Evolutionary conservation across 2,797 vertebrate species (phyloP).

Genomic region (Oreonectes daqikongensis): DNA sequence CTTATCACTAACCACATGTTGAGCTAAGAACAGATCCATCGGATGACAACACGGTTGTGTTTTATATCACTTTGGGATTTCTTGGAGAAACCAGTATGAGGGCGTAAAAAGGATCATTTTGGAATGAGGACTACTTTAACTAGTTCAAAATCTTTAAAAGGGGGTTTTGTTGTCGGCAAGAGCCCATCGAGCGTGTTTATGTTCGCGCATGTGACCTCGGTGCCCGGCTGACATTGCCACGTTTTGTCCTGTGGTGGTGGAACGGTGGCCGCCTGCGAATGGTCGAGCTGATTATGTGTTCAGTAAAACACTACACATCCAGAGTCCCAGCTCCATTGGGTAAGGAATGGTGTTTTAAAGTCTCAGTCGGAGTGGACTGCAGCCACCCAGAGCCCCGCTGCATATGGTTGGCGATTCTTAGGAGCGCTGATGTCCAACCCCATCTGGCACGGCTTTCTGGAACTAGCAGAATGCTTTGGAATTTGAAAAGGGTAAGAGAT

Average conservation of each 20-base stretch:
- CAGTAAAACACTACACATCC: slow-evolving; percentile 17
- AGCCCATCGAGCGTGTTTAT: too few species aligned
- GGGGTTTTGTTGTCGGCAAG: too few species aligned
- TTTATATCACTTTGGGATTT: neutral
- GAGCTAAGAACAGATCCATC: neutral
- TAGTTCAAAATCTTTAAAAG: too few species aligned
- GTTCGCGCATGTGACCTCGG: slow-evolving; percentile 60
- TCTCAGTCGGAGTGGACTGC: slow-evolving; percentile 91
- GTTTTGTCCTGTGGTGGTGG: slow-evolving; percentile 13
- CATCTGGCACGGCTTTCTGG: slow-evolving; percentile 52
- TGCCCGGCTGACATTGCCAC: slow-evolving; percentile 47
- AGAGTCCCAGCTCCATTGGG: slow-evolving; percentile 70
- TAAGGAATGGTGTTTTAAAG: slow-evolving; percentile 82
- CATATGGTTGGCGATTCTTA: slow-evolving; percentile 86
- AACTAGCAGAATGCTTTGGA: slow-evolving; percentile 62
- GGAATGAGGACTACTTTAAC: neutral
- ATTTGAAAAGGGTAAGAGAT: slow-evolving; percentile 70
- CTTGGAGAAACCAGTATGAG: neutral
- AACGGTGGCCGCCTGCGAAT: neutral
- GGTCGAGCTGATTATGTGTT: slow-evolving; percentile 38
- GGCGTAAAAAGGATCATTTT: neutral
- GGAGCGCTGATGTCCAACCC: slow-evolving; percentile 56
- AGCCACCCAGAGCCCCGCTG: slow-evolving; percentile 88
- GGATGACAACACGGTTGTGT: neutral
- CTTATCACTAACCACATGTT: neutral